Percentiles rank a stretch among this genome's conserved stretches.
Conservation (phyloP, 1,140 invertebrate genomes). For the Aradophagus sp. region DNA sequence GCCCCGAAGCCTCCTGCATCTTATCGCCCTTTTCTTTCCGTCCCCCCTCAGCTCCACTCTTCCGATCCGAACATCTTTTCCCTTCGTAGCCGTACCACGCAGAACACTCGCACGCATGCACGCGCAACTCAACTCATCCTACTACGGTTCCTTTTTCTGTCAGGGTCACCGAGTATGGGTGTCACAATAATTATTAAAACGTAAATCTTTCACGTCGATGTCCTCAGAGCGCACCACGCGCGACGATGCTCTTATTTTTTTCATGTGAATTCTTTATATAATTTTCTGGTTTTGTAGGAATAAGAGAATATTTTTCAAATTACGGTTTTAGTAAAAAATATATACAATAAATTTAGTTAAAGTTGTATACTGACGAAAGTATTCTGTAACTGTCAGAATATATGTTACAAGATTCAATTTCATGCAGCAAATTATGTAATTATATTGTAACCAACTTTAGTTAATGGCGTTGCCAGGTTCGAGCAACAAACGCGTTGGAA, state of each 20-base stretch:
- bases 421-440: too few species aligned
- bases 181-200: constrained; percentile 71
- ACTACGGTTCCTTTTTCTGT: constrained; percentile 34
- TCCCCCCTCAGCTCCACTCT: constrained; percentile 27
- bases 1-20: constrained; percentile 60
- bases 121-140: constrained; percentile 39
- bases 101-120: constrained; percentile 58
- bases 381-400: too few species aligned
- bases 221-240: constrained; percentile 10
- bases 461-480: too few species aligned
- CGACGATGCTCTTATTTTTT: not conserved
- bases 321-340: too few species aligned
- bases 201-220: constrained; percentile 62
- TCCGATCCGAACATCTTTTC: constrained; percentile 28
- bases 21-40: constrained; percentile 49
- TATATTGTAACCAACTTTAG: too few species aligned
- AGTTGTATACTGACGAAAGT: too few species aligned
- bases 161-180: constrained; percentile 59
- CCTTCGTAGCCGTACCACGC: constrained; percentile 45
- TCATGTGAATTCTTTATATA: too few species aligned
- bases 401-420: too few species aligned
- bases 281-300: too few species aligned
- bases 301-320: too few species aligned
- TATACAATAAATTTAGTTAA: too few species aligned
- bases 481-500: too few species aligned